Evolutionary conservation across 2,797 vertebrate genomes (phyloP).

Genomic region (Ctenopoma kingsleyae): DNA sequence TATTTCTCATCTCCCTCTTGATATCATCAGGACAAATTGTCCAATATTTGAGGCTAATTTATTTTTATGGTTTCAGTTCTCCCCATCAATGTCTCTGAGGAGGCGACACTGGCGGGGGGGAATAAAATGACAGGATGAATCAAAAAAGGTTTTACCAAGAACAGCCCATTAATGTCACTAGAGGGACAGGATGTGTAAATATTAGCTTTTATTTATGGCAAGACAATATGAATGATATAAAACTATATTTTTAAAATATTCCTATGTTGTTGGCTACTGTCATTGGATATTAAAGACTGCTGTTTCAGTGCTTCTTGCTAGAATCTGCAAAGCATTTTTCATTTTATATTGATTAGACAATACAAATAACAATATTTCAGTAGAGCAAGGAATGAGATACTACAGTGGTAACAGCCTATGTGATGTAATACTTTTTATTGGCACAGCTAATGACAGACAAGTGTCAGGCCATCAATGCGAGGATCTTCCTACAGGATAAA

Average conservation of each 20-base stretch:
- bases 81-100: neutral
- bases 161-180: slow-evolving; percentile 14
- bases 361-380: neutral
- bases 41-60: slow-evolving; percentile 43
- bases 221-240: slow-evolving; percentile 23
- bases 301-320: slow-evolving; percentile 25
- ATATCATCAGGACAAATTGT: slow-evolving; percentile 54
- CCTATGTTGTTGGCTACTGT: slow-evolving; percentile 52
- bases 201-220: slow-evolving; percentile 53
- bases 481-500: slow-evolving; percentile 18
- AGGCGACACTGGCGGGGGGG: slow-evolving; percentile 1
- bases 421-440: slow-evolving; percentile 16
- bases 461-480: slow-evolving; percentile 2
- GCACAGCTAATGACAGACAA: slow-evolving; percentile 7
- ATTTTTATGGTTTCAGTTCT: slow-evolving; percentile 50
- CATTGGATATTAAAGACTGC: slow-evolving; percentile 61
- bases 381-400: neutral
- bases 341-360: neutral
- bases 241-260: slow-evolving; percentile 62
- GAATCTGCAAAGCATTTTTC: slow-evolving; percentile 3
- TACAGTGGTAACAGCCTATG: neutral
- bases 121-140: slow-evolving; percentile 6
- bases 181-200: slow-evolving; percentile 63
- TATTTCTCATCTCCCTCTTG: slow-evolving; percentile 46
- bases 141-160: slow-evolving; percentile 4